These are phyloP conservation scores for Malurus splendens DNA, from an alignment of 2,797 vertebrate species.

Conservation along the genomic window DNA sequence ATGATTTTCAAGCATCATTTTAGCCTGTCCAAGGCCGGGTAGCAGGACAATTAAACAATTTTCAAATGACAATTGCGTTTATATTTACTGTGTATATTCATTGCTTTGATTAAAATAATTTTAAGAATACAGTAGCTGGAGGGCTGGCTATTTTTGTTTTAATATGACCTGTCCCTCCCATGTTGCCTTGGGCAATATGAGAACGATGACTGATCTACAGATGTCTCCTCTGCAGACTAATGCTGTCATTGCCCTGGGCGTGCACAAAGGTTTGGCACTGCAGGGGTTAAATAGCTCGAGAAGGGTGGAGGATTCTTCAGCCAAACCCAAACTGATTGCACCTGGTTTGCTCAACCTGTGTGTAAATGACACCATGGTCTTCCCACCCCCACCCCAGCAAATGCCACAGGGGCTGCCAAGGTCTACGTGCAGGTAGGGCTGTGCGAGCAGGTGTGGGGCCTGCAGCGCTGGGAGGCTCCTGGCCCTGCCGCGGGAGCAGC, in stretches of 20 bases:
- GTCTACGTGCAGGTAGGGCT: constrained; percentile 37
- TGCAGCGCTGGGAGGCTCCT: constrained; percentile 48
- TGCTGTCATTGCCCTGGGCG: background rate
- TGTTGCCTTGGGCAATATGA: background rate
- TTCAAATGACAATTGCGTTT: background rate
- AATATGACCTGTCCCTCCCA: background rate
- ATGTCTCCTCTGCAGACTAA: background rate
- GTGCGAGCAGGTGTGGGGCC: constrained; percentile 58
- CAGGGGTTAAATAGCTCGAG: constrained; percentile 44
- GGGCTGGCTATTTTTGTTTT: background rate
- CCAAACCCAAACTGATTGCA: constrained; percentile 53
- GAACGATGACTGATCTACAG: background rate
- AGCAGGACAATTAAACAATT: background rate
- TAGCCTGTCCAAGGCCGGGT: background rate
- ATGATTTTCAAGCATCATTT: background rate
- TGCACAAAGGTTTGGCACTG: background rate
- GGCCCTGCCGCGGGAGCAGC: background rate
- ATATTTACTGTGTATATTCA: background rate
- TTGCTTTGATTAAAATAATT: background rate
- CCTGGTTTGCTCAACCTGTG: constrained; percentile 48
- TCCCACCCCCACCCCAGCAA: constrained; percentile 50
- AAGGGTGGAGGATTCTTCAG: constrained; percentile 45
- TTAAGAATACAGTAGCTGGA: background rate
- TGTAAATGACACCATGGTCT: constrained; percentile 55
- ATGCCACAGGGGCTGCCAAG: constrained; percentile 46